Percentiles rank a stretch among this genome's conserved stretches.
Evolutionary conservation across 2,888 invertebrate genomes (phyloP).

Genomic region (Caenorhabditis sp.): DNA sequence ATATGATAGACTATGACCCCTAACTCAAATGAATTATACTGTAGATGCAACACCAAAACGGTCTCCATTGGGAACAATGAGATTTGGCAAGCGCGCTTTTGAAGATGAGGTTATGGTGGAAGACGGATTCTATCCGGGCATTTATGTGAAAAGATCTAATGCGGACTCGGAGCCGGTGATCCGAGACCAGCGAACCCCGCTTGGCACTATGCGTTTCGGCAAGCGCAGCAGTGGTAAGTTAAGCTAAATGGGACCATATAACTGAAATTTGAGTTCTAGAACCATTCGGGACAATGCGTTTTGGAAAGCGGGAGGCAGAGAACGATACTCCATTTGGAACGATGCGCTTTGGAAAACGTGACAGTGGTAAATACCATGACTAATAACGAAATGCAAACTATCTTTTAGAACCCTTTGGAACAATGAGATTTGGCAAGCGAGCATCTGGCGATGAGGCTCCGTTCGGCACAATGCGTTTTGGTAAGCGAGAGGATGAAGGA

Average conservation of each 20-base stretch:
- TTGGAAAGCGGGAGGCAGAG: constrained; percentile 50
- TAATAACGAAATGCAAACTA: neutral
- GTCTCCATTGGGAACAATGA: constrained; percentile 75
- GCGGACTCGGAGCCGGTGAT: constrained; percentile 49
- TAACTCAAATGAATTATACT: neutral
- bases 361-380: neutral
- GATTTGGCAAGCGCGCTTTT: constrained; percentile 70
- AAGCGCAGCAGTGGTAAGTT: constrained; percentile 61
- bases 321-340: constrained; percentile 63
- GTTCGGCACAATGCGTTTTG: constrained; percentile 55
- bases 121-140: constrained; percentile 48
- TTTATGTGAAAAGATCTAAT: constrained; percentile 40
- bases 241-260: too few species aligned
- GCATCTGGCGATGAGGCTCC: constrained; percentile 23
- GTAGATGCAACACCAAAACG: constrained; percentile 63
- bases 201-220: constrained; percentile 76
- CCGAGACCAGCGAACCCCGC: constrained; percentile 62
- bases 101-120: constrained; percentile 36
- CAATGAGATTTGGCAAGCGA: constrained; percentile 61
- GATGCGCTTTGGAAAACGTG: constrained; percentile 75
- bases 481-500: constrained; percentile 28
- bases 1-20: too few species aligned
- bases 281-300: constrained; percentile 62
- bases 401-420: constrained; percentile 36
- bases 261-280: constrained; percentile 14